phyloP scores from a whole-genome alignment of 2,888 invertebrate genomes.

The Andrena bucephala region DNA sequence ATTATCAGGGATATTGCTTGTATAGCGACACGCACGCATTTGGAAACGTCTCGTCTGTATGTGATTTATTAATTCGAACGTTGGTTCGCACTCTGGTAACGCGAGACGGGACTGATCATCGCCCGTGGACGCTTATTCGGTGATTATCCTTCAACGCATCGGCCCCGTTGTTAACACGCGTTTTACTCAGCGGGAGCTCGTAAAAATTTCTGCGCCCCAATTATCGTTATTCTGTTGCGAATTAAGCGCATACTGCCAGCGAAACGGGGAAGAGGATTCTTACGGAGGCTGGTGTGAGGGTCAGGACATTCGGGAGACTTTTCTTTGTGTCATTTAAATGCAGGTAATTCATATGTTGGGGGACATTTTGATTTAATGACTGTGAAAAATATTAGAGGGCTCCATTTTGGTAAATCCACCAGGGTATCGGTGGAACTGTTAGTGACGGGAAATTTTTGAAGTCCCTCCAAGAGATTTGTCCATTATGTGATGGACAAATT shows the following conservation, averaged over 20 bases:
- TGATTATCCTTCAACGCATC: conserved; percentile 22
- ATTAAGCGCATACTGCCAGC: not conserved
- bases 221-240: not conserved
- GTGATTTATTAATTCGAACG: conserved; percentile 68
- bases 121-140: conserved; percentile 16
- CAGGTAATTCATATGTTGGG: no score
- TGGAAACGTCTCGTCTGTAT: conserved; percentile 58
- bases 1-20: conserved; percentile 70
- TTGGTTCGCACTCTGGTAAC: conserved; percentile 17
- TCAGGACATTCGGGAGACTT: no score
- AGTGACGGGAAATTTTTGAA: no score
- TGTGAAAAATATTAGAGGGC: no score
- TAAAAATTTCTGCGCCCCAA: conserved; percentile 6
- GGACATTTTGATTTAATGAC: no score
- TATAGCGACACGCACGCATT: conserved; percentile 58
- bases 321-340: no score
- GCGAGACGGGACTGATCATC: conserved; percentile 28
- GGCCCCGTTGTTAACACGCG: conserved; percentile 35
- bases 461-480: no score
- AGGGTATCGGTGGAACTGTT: no score
- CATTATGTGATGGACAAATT: no score
- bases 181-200: conserved; percentile 5
- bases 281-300: no score
- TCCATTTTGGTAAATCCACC: no score
- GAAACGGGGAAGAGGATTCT: no score